A percentile compares a stretch with the other conserved stretches of the same genome.
These are phyloP conservation scores for Coendou prehensilis DNA, from an alignment of 2,797 vertebrate genomes.

Conservation along the genomic window DNA sequence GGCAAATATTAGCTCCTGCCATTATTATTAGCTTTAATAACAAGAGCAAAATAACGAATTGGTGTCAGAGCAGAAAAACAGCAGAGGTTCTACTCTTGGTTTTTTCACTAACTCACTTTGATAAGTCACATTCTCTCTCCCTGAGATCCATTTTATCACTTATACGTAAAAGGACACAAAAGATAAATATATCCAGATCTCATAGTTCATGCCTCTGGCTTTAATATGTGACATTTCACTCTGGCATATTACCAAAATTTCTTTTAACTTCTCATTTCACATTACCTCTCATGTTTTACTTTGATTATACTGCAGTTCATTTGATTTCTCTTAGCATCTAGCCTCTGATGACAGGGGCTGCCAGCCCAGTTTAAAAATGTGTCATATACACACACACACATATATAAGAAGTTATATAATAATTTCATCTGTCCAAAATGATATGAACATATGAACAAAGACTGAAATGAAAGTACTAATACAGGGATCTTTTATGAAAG, in stretches of 20 bases:
- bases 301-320: constrained; percentile 9
- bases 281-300: not conserved
- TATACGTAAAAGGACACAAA: not conserved
- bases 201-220: not conserved
- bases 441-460: not conserved
- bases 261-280: not conserved
- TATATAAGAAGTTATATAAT: not conserved
- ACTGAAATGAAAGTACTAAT: not conserved
- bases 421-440: constrained; percentile 15
- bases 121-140: not conserved
- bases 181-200: not conserved
- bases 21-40: constrained; percentile 23
- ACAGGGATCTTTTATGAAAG: not conserved
- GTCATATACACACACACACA: not conserved
- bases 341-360: not conserved
- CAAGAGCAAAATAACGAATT: not conserved
- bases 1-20: constrained; percentile 24
- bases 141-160: constrained; percentile 39
- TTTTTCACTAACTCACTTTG: not conserved
- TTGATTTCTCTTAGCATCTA: constrained; percentile 34
- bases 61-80: not conserved
- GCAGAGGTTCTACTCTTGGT: not conserved
- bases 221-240: not conserved
- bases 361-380: constrained; percentile 11
- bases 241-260: not conserved